Percentiles rank a stretch among this genome's conserved stretches.
These are phyloP conservation scores for Cydia pomonella DNA, from an alignment of 1,140 invertebrate genomes.

Conservation along the genomic window DNA sequence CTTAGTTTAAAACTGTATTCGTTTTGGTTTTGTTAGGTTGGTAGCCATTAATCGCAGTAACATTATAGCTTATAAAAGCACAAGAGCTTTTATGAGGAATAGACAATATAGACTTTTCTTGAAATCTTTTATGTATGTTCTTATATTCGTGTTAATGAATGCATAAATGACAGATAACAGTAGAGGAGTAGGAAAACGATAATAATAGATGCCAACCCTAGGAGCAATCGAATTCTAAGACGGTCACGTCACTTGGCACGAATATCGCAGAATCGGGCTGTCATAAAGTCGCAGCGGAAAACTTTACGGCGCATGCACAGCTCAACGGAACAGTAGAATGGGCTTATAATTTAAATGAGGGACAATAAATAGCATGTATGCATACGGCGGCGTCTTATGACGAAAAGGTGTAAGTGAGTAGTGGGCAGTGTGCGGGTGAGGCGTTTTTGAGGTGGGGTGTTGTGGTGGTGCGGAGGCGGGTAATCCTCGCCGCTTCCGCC, in stretches of 20 bases:
- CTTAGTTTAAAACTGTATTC: no score
- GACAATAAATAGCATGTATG: constrained; percentile 1
- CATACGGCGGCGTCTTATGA: neutral
- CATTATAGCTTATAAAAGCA: no score
- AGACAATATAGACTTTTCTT: no score
- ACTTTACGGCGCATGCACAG: neutral
- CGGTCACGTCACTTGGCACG: constrained; percentile 12
- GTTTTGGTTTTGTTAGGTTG: no score
- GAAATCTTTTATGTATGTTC: no score
- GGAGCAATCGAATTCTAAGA: constrained; percentile 4
- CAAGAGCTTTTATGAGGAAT: no score
- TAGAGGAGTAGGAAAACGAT: no score
- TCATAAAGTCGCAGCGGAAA: constrained; percentile 10
- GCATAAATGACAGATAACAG: no score
- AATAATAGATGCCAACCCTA: neutral
- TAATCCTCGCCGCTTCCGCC: constrained; percentile 9
- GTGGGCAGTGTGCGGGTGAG: neutral
- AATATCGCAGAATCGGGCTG: constrained; percentile 1
- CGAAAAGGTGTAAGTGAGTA: neutral
- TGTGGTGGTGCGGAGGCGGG: neutral
- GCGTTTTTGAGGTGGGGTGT: neutral
- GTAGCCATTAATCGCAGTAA: no score
- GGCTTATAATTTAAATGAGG: constrained; percentile 19
- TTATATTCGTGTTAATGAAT: no score
- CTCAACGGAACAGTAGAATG: constrained; percentile 13